Evolutionary conservation across 2,113 vertebrate genomes (phyloP).

Genomic region (Rissa tridactyla): DNA sequence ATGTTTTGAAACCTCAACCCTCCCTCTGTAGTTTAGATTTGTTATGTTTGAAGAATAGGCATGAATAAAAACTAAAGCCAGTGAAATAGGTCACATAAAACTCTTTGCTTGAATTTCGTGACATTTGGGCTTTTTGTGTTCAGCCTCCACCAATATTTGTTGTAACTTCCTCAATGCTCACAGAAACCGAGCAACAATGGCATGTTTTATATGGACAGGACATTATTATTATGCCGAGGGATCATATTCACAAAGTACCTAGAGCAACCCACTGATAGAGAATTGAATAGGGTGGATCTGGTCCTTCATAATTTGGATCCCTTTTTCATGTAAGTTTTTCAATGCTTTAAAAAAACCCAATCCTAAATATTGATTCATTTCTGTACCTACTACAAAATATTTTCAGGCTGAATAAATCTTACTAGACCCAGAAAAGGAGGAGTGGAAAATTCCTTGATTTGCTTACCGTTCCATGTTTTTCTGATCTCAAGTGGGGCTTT

Average conservation of each 20-base stretch:
- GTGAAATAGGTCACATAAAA: not conserved
- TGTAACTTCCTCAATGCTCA: not conserved
- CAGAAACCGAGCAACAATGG: not conserved
- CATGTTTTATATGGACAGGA: not conserved
- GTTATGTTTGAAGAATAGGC: not conserved
- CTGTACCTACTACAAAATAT: not conserved
- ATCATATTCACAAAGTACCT: not conserved
- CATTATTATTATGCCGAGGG: not conserved
- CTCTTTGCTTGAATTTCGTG: not conserved
- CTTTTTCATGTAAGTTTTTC: not conserved
- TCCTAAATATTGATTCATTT: not conserved
- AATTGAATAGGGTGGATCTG: not conserved
- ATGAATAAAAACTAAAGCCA: not conserved
- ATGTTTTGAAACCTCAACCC: not conserved
- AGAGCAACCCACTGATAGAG: not conserved
- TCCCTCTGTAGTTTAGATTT: not conserved
- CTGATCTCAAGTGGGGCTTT: not conserved
- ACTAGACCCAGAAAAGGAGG: not conserved
- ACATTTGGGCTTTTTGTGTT: not conserved
- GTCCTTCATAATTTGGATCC: not conserved
- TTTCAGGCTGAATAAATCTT: not conserved
- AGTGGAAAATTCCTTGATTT: not conserved
- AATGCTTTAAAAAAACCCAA: not conserved
- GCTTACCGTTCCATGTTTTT: not conserved
- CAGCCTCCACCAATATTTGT: not conserved